These are phyloP conservation scores for Labeo catla DNA, from an alignment of 2,113 vertebrate genomes.

Conservation along the genomic window DNA sequence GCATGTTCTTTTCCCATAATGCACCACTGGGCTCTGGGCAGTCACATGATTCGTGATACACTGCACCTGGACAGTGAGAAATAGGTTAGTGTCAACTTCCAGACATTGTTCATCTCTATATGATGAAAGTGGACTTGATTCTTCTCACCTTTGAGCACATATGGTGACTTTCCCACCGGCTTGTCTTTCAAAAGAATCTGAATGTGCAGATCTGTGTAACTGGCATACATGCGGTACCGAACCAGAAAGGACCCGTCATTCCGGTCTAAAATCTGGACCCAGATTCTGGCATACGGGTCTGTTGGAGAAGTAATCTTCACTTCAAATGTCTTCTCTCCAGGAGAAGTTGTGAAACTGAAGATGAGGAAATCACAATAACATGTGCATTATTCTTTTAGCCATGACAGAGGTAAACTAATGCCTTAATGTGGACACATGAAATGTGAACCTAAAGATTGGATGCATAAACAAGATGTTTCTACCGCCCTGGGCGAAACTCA, in stretches of 20 bases:
- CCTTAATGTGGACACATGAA: background rate
- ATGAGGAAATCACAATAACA: constrained; percentile 9
- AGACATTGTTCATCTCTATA: background rate
- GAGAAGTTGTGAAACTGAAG: constrained; percentile 87
- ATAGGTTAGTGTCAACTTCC: background rate
- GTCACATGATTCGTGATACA: constrained; percentile 94
- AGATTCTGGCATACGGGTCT: constrained; percentile 90
- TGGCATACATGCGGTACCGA: constrained; percentile 95
- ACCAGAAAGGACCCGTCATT: constrained; percentile 95
- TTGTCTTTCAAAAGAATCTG: constrained; percentile 80
- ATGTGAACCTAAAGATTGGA: background rate
- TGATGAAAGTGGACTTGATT: background rate
- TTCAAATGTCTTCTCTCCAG: constrained; percentile 88
- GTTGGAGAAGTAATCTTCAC: constrained; percentile 86
- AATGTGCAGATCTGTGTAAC: constrained; percentile 87
- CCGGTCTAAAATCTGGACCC: constrained; percentile 92
- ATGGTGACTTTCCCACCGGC: constrained; percentile 89
- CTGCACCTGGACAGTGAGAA: constrained; percentile 76
- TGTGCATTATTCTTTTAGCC: background rate
- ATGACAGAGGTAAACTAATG: background rate
- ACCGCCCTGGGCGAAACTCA: background rate
- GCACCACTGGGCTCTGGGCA: constrained; percentile 84
- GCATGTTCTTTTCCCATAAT: constrained; percentile 86
- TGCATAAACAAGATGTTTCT: background rate
- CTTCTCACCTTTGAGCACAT: constrained; percentile 86